A percentile compares a stretch with the other conserved stretches of the same genome.
phyloP scores from a whole-genome alignment of 2,797 vertebrate species.

The Centropyge bicolor region DNA sequence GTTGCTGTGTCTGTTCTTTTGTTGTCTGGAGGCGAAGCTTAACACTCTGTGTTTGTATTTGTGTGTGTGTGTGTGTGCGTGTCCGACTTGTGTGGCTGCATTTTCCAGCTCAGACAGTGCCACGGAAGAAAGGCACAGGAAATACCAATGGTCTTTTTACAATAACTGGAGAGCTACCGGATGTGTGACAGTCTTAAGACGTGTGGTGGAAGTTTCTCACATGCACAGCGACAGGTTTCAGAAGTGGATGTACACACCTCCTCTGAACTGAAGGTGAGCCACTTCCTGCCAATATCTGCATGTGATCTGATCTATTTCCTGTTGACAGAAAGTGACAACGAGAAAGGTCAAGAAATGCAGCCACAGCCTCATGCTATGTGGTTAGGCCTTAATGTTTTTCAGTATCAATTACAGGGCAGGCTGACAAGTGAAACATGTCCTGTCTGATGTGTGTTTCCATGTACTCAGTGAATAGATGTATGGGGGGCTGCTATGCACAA shows the following conservation, averaged over 20 bases:
- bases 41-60: slow-evolving; percentile 64
- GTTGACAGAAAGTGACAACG: slow-evolving; percentile 36
- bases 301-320: slow-evolving; percentile 53
- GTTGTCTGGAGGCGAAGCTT: slow-evolving; percentile 74
- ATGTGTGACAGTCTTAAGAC: slow-evolving; percentile 26
- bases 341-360: slow-evolving; percentile 39
- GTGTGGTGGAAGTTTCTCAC: slow-evolving; percentile 19
- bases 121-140: slow-evolving; percentile 62
- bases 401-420: slow-evolving; percentile 40
- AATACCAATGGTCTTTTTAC: slow-evolving; percentile 65
- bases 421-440: slow-evolving; percentile 48
- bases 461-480: slow-evolving; percentile 46
- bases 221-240: slow-evolving; percentile 13
- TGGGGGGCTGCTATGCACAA: slow-evolving; percentile 32
- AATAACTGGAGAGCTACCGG: slow-evolving; percentile 41
- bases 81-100: slow-evolving; percentile 65
- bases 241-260: not conserved
- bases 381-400: slow-evolving; percentile 41
- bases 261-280: slow-evolving; percentile 30
- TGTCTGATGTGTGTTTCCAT: slow-evolving; percentile 49
- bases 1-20: slow-evolving; percentile 74
- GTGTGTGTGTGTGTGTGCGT: slow-evolving; percentile 38
- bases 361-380: slow-evolving; percentile 11
- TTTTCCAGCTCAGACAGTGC: slow-evolving; percentile 55
- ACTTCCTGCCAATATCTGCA: slow-evolving; percentile 55